These are phyloP conservation scores for Xestoiulus laeticollis DNA, from an alignment of 2,888 invertebrate genomes.

Conservation along the genomic window DNA sequence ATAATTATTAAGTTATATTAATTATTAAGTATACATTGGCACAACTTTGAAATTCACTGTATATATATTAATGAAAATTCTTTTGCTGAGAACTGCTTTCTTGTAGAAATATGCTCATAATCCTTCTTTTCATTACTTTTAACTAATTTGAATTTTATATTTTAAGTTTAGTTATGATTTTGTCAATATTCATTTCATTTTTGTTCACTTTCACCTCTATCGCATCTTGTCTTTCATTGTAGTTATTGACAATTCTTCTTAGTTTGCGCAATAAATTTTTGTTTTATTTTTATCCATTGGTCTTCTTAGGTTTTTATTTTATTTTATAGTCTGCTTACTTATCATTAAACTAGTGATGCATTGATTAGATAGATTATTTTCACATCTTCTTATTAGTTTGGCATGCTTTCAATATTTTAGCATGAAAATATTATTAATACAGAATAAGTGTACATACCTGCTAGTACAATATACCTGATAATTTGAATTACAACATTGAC, in stretches of 20 bases:
- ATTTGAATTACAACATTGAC: too few species aligned
- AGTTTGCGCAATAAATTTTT: conserved; percentile 10
- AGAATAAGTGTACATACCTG: too few species aligned
- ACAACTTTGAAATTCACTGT: background rate
- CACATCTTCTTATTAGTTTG: background rate
- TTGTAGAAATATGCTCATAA: background rate
- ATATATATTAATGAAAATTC: background rate
- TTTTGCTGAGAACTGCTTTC: background rate
- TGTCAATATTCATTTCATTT: background rate
- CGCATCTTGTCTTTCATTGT: background rate
- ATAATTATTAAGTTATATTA: conserved; percentile 1
- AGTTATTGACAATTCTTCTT: conserved; percentile 15
- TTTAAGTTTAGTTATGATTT: background rate
- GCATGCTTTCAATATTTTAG: background rate
- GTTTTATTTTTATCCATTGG: conserved; percentile 24
- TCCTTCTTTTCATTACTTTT: background rate
- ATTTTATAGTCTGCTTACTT: background rate
- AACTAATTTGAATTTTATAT: background rate
- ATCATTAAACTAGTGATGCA: background rate
- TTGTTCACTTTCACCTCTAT: background rate
- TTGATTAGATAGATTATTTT: background rate
- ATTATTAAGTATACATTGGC: background rate
- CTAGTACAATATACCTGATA: too few species aligned
- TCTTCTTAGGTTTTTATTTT: conserved; percentile 3
- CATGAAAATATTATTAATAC: background rate